Evolutionary conservation across 2,888 invertebrate species (phyloP).

Genomic region (Cephus runcator): DNA sequence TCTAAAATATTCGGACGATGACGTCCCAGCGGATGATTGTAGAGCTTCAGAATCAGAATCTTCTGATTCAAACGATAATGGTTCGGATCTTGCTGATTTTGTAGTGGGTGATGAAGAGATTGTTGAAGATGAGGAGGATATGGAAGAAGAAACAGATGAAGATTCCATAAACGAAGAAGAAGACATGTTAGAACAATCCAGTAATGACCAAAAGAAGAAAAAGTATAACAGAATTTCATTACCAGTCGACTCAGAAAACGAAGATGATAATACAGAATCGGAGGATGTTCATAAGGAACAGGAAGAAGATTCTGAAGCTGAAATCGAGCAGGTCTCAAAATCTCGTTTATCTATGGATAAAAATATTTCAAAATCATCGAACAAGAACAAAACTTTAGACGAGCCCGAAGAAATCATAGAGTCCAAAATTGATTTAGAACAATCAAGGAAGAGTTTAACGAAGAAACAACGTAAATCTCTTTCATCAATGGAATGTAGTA

Average conservation of each 20-base stretch:
- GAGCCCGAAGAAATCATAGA: background rate
- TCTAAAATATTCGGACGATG: slow-evolving; percentile 46
- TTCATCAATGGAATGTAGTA: background rate
- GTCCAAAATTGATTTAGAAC: background rate
- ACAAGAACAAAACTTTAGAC: background rate
- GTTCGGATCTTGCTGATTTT: slow-evolving; percentile 49
- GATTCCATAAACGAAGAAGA: background rate
- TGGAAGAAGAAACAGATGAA: background rate
- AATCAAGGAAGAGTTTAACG: background rate
- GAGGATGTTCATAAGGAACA: background rate
- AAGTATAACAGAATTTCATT: background rate
- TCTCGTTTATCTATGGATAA: background rate
- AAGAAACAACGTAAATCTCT: background rate
- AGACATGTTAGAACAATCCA: background rate
- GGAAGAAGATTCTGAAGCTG: background rate
- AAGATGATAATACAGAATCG: background rate
- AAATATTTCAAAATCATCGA: background rate
- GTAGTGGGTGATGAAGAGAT: slow-evolving; percentile 46
- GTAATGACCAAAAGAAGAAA: background rate
- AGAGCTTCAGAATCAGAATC: slow-evolving; percentile 50
- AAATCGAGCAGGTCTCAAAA: background rate
- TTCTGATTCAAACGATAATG: slow-evolving; percentile 49
- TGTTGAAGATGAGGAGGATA: slow-evolving; percentile 22
- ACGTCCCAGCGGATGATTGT: slow-evolving; percentile 52
- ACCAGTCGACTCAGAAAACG: slow-evolving; percentile 2